These are phyloP conservation scores for Eulemur albifrons DNA, from an alignment of 2,797 vertebrate genomes.

Conservation along the genomic window DNA sequence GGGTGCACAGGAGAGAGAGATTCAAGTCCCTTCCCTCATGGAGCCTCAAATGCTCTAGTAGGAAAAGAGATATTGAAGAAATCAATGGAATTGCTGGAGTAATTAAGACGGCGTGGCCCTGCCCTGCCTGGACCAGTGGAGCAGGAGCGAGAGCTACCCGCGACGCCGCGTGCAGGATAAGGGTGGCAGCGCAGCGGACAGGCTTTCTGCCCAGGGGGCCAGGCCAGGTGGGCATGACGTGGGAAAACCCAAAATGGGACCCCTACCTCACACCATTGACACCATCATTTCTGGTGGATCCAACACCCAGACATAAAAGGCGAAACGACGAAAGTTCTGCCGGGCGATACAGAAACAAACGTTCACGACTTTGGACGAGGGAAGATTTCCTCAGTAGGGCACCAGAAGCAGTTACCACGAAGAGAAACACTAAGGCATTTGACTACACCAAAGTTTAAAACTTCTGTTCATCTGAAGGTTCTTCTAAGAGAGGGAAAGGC, in stretches of 20 bases:
- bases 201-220: accelerated
- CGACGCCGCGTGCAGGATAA: accelerated
- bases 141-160: neutral
- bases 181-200: neutral
- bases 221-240: accelerated
- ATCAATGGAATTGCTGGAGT: too few relatives aligned
- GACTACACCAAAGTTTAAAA: neutral
- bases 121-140: accelerated
- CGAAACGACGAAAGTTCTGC: neutral
- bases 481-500: neutral
- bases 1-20: neutral
- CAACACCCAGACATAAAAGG: neutral
- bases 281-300: accelerated
- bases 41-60: neutral
- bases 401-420: neutral
- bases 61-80: neutral
- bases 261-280: neutral
- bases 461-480: neutral
- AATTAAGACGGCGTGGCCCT: accelerated
- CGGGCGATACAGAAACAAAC: neutral
- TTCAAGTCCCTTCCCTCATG: neutral
- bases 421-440: neutral
- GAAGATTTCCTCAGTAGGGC: neutral
- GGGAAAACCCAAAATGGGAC: neutral
- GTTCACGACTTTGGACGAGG: too few relatives aligned